A percentile compares a stretch with the other conserved stretches of the same genome.
Evolutionary conservation across 2,888 invertebrate genomes (phyloP).

Genomic region (Drosophila hamatofila): DNA sequence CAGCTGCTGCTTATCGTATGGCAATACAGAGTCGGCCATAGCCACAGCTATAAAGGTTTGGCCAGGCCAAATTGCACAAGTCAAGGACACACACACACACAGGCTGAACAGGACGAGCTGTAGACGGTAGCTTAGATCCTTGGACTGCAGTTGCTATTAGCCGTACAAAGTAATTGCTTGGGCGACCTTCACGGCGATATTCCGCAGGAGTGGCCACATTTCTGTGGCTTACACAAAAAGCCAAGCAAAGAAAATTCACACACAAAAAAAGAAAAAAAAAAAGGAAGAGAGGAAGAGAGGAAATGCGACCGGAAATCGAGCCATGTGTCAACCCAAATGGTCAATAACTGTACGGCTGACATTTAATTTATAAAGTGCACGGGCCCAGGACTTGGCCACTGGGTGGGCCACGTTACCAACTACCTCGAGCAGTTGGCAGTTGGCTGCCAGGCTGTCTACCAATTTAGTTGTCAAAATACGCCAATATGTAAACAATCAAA

Average conservation of each 20-base stretch:
- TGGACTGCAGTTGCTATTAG: slow-evolving; percentile 52
- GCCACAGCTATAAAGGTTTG: slow-evolving; percentile 27
- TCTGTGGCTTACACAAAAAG: slow-evolving; percentile 66
- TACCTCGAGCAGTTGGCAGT: slow-evolving; percentile 1
- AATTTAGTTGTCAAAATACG: slow-evolving; percentile 81
- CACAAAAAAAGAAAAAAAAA: slow-evolving; percentile 10
- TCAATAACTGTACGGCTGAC: slow-evolving; percentile 61
- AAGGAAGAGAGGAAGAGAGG: slow-evolving; percentile 18
- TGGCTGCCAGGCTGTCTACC: slow-evolving; percentile 58
- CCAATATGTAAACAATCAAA: slow-evolving; percentile 68
- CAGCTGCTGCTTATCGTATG: slow-evolving; percentile 6
- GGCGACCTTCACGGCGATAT: slow-evolving; percentile 71
- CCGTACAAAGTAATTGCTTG: slow-evolving; percentile 63
- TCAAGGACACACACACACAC: slow-evolving; percentile 56
- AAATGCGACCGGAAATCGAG: slow-evolving; percentile 55
- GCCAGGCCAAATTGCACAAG: slow-evolving; percentile 63
- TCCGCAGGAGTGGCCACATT: slow-evolving; percentile 67
- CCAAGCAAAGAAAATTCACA: slow-evolving; percentile 9
- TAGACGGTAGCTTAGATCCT: slow-evolving; percentile 42
- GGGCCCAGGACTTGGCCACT: slow-evolving; percentile 31
- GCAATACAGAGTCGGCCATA: neutral
- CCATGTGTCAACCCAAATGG: slow-evolving; percentile 63
- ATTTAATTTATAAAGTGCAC: slow-evolving; percentile 73
- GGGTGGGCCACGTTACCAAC: slow-evolving; percentile 40
- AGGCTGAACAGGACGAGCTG: neutral